A percentile compares a stretch with the other conserved stretches of the same genome.
Conservation (phyloP, 1,140 invertebrate species). For the Brachionus manjavacas region DNA sequence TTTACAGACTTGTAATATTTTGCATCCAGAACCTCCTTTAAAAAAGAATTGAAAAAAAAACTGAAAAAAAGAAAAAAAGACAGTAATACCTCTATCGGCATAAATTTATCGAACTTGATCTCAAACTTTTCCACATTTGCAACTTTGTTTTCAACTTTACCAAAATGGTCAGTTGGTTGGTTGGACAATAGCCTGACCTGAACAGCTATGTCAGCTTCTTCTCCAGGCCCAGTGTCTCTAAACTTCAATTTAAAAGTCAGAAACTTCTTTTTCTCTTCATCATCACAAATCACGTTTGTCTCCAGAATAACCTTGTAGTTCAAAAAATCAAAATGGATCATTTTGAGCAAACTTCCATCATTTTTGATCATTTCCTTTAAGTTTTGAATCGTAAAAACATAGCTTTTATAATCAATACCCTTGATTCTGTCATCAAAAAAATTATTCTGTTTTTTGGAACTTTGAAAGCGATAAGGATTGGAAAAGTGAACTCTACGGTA, state of each 20-base stretch:
- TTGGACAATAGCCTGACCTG: not conserved
- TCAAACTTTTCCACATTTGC: not conserved
- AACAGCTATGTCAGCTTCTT: not conserved
- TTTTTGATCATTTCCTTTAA: not conserved
- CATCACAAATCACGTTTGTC: not conserved
- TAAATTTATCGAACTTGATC: not conserved
- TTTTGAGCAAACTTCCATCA: not conserved
- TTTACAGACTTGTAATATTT: not conserved
- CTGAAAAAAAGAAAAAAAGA: not conserved
- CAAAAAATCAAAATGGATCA: not conserved
- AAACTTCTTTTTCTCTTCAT: not conserved
- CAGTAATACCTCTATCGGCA: not conserved
- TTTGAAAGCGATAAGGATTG: not conserved
- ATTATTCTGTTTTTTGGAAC: not conserved
- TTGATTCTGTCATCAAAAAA: not conserved
- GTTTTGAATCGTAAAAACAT: not conserved
- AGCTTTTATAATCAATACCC: not conserved
- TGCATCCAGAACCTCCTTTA: not conserved
- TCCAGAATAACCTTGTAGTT: not conserved
- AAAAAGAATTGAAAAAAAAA: not conserved
- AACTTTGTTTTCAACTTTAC: not conserved
- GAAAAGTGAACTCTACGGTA: not conserved
- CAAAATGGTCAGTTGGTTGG: not conserved
- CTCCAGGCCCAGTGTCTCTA: not conserved
- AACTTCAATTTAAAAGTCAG: not conserved